A percentile compares a stretch with the other conserved stretches of the same genome.
Evolutionary conservation across 1,140 invertebrate species (phyloP).

Genomic region (Drosophila takahashii): DNA sequence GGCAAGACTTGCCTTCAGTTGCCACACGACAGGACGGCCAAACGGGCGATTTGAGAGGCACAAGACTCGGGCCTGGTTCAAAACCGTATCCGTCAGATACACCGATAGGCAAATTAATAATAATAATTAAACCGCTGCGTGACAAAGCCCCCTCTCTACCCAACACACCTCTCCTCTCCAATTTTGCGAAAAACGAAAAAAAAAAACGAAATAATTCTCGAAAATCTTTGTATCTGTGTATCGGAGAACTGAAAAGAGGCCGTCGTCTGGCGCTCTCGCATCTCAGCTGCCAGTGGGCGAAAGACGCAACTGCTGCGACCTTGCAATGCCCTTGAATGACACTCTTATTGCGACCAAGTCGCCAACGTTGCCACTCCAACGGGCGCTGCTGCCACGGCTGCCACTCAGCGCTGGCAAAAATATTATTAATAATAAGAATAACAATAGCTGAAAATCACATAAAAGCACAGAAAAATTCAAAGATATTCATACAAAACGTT

Average conservation of each 20-base stretch:
- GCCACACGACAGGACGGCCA: conserved; percentile 71
- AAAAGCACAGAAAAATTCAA: conserved; percentile 16
- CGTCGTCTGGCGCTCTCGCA: conserved; percentile 60
- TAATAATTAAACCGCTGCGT: conserved; percentile 68
- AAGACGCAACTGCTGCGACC: conserved; percentile 80
- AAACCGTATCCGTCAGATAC: conserved; percentile 43
- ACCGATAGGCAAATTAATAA: conserved; percentile 43
- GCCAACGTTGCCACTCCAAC: conserved; percentile 70
- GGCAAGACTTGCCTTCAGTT: conserved; percentile 59
- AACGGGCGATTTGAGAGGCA: conserved; percentile 48
- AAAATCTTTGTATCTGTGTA: conserved; percentile 71
- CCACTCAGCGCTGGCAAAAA: conserved; percentile 69
- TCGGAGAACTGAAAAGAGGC: conserved; percentile 58
- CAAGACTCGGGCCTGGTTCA: conserved; percentile 5
- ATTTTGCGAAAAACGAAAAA: conserved; percentile 58
- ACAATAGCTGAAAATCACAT: not conserved
- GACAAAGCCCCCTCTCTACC: conserved; percentile 15
- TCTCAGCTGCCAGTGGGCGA: conserved; percentile 65
- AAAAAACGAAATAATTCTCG: conserved; percentile 52
- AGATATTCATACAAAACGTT: conserved; percentile 8
- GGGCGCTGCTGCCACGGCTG: conserved; percentile 76
- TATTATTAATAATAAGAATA: conserved; percentile 23
- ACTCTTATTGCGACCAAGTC: conserved; percentile 83
- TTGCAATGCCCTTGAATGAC: conserved; percentile 85
- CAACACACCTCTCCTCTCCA: conserved; percentile 6